phyloP scores from a whole-genome alignment of 2,888 invertebrate species.

The Seira sanloemensis region DNA sequence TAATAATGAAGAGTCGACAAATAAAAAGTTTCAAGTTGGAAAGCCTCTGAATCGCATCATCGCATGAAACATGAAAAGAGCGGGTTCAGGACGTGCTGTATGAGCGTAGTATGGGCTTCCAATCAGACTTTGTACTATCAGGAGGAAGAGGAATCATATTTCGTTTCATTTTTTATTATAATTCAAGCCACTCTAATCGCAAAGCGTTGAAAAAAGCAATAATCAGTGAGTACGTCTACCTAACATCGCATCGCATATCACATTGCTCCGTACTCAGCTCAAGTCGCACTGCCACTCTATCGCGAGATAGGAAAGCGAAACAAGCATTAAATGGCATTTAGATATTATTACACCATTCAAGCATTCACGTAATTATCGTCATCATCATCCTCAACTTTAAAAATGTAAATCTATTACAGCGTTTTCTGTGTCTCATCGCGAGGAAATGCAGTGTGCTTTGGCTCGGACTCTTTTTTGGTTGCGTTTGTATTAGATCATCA shows the following conservation, averaged over 20 bases:
- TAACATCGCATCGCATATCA: not conserved
- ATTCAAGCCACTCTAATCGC: not conserved
- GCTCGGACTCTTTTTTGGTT: not conserved
- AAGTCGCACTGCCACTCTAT: not conserved
- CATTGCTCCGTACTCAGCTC: too few species aligned
- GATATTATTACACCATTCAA: slow-evolving; percentile 3
- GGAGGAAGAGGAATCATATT: not conserved
- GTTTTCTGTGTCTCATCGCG: not conserved
- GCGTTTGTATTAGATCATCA: not conserved
- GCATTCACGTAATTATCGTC: slow-evolving; percentile 6
- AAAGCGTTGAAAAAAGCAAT: not conserved
- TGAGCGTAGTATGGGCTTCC: not conserved
- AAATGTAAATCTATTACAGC: not conserved
- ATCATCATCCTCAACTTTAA: slow-evolving; percentile 6
- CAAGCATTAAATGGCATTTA: slow-evolving; percentile 6
- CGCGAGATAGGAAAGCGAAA: too few species aligned
- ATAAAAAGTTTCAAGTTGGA: not conserved
- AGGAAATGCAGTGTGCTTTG: slow-evolving; percentile 7
- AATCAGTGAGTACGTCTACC: not conserved
- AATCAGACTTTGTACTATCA: not conserved
- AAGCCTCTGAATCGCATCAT: not conserved
- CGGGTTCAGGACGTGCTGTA: not conserved
- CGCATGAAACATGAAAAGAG: not conserved
- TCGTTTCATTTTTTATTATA: not conserved
- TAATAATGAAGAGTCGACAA: too few species aligned